Base-by-base conservation (phyloP, 2,888 invertebrate species). In the Limenitis camilla region DNA sequence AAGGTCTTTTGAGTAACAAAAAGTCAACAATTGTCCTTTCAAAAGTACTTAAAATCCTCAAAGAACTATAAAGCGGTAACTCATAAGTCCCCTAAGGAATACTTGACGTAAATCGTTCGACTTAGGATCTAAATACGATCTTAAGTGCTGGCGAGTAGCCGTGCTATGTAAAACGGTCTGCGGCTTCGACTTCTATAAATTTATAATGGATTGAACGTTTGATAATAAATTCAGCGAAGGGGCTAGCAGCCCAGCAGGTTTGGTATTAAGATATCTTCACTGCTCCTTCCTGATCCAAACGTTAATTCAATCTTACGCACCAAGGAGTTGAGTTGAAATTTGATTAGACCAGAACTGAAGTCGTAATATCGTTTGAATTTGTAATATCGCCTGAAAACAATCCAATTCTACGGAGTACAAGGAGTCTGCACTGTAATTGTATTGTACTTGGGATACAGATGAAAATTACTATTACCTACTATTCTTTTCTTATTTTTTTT, bases 151-250 rank as follows among this genome's bases (percentile, higher is more conserved):
- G 40, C 33, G 9, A 11, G 47, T 38, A 51, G 27, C 31, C 36
- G 29, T 35, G 38, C 46, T 28, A 40, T 40, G 43, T 29, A 39
- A 41, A 49, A 44, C 11, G 39, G 27, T 44, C 39, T 50, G 50
- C 42, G 49, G 35, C 36, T 29, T 32, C 9, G 27, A 48, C 43
- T 29, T 28, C 49, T 45, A 33, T 49, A 43, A 49, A 55, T 51
- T 53, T 29, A 49, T 53, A 58, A 53, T 46, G 55, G 49, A 58
- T 55, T 28, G 36, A 35, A 41, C 48, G 53, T 55, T 49, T 48
- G 48, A 53, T 49, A 53, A 55, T 58, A 53, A 55, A 53, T 58
- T 53, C 51, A 55, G 36, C 35, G 45, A 53, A 47, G 49, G 48
- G 39, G 33, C 50, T 35, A 50, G 40, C 52, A 51, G 45, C 29